Evolutionary conservation across 2,888 invertebrate genomes (phyloP).

Genomic region (Lysandra coridon): DNA sequence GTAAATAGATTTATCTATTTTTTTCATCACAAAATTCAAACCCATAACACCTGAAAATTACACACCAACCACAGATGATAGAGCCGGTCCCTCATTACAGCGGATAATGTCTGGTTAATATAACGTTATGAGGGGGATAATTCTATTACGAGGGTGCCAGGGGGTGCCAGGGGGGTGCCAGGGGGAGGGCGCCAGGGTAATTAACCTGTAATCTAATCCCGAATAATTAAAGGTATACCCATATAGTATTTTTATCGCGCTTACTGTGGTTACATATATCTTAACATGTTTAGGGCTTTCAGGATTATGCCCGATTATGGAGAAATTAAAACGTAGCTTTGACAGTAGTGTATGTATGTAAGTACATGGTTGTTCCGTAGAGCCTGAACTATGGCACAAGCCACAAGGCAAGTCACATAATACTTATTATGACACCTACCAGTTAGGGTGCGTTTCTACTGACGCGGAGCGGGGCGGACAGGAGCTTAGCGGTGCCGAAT

Average conservation of each 20-base stretch:
- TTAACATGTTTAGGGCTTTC: background rate
- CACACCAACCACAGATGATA: background rate
- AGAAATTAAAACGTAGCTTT: background rate
- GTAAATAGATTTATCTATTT: too few species aligned
- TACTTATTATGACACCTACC: too few species aligned
- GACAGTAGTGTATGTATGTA: too few species aligned
- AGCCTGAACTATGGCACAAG: too few species aligned
- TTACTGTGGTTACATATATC: background rate
- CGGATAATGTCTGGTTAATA: constrained; percentile 32
- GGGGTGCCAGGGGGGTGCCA: background rate
- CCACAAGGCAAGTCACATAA: too few species aligned
- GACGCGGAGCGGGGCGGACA: too few species aligned
- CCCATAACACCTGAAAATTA: background rate
- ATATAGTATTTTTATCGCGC: background rate
- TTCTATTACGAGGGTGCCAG: background rate
- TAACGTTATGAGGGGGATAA: constrained; percentile 6
- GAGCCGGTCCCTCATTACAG: background rate
- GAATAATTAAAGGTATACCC: background rate
- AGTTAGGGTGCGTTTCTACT: too few species aligned
- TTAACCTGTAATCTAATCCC: constrained; percentile 3
- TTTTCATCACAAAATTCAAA: background rate
- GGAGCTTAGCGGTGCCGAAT: too few species aligned
- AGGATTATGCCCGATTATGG: too few species aligned
- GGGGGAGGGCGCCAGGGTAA: background rate
- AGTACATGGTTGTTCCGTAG: too few species aligned